A percentile compares a stretch with the other conserved stretches of the same genome.
Evolutionary conservation across 2,888 invertebrate species (phyloP).

Genomic region (Cactoblastis cactorum): DNA sequence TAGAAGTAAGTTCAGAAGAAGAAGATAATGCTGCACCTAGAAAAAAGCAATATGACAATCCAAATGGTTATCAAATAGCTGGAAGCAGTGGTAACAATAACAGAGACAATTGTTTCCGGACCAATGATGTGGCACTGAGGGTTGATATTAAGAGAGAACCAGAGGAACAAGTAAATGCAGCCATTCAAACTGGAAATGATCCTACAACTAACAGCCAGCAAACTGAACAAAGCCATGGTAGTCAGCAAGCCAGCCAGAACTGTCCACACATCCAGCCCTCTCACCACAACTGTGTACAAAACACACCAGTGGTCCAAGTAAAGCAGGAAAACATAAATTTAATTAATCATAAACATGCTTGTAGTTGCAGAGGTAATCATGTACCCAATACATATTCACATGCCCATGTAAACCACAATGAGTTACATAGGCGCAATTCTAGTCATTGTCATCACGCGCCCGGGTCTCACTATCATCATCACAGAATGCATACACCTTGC

Average conservation of each 20-base stretch:
- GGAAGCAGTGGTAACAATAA: conserved; percentile 22
- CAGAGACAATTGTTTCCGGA: conserved; percentile 22
- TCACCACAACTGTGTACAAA: conserved; percentile 20
- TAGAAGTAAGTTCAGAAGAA: conserved; percentile 74
- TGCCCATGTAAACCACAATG: conserved; percentile 29
- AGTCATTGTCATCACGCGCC: conserved; percentile 26
- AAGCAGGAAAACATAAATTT: conserved; percentile 39
- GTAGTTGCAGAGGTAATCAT: conserved; percentile 27
- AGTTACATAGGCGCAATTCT: conserved; percentile 33
- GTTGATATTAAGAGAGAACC: conserved; percentile 56
- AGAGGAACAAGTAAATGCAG: conserved; percentile 30
- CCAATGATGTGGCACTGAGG: conserved; percentile 25
- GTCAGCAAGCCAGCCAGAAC: conserved; percentile 24
- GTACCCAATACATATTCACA: conserved; percentile 22
- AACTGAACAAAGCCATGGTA: conserved; percentile 18
- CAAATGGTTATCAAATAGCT: conserved; percentile 24
- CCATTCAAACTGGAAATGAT: conserved; percentile 30
- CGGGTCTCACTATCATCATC: conserved; percentile 31
- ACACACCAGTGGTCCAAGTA: conserved; percentile 25
- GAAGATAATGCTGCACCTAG: conserved; percentile 59
- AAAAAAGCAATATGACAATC: conserved; percentile 49
- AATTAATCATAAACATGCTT: conserved; percentile 24
- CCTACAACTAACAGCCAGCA: conserved; percentile 23
- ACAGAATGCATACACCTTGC: conserved; percentile 29
- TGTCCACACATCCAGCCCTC: conserved; percentile 22